Conservation (phyloP, 2,888 invertebrate genomes). For the Chaitophorus viminalis region DNA sequence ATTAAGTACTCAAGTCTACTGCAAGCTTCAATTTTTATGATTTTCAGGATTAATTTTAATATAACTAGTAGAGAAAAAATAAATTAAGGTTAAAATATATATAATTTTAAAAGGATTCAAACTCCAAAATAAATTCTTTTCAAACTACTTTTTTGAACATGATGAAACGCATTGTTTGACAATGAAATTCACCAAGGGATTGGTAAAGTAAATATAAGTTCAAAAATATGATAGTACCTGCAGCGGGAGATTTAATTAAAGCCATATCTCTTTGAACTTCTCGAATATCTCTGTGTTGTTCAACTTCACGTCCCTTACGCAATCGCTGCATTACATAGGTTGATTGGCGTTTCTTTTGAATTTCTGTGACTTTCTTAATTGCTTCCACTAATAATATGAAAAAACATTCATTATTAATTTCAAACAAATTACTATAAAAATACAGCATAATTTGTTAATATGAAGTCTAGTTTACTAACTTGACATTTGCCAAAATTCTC, state of each 20-base stretch:
- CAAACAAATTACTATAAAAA: not conserved
- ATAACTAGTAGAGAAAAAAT: too few species aligned
- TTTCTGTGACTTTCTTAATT: slow-evolving; percentile 88
- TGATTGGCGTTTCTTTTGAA: slow-evolving; percentile 84
- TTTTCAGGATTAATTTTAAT: too few species aligned
- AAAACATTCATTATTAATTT: not conserved
- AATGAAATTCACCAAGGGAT: too few species aligned
- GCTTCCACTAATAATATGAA: slow-evolving; percentile 75
- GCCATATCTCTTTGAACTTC: slow-evolving; percentile 76
- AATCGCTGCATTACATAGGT: slow-evolving; percentile 88
- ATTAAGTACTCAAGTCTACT: too few species aligned
- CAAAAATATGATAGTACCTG: slow-evolving; percentile 70
- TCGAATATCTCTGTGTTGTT: slow-evolving; percentile 86
- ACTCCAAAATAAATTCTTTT: too few species aligned
- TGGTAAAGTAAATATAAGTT: too few species aligned
- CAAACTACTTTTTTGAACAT: too few species aligned
- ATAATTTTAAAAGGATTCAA: too few species aligned
- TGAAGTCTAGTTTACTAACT: slow-evolving; percentile 66
- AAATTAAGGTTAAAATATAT: too few species aligned
- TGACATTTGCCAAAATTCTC: slow-evolving; percentile 90
- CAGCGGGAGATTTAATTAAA: slow-evolving; percentile 86
- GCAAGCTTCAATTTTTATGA: too few species aligned
- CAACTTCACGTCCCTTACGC: slow-evolving; percentile 87
- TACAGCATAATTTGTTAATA: not conserved
- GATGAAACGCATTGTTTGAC: too few species aligned